These are phyloP conservation scores for Nasonia oneida DNA, from an alignment of 2,888 invertebrate species.

Conservation along the genomic window DNA sequence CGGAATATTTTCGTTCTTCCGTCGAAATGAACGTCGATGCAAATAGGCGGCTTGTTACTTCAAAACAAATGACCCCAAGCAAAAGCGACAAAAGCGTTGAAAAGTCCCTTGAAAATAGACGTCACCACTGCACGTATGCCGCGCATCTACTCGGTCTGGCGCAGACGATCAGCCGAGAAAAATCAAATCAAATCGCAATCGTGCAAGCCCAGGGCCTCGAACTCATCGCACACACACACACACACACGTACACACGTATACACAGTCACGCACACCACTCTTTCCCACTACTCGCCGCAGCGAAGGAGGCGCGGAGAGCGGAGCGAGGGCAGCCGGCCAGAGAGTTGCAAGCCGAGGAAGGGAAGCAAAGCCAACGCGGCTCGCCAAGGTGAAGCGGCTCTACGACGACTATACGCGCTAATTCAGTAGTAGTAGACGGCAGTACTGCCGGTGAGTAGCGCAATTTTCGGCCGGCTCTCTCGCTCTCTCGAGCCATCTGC, in stretches of 20 bases:
- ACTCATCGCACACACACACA: neutral
- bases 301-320: constrained; percentile 33
- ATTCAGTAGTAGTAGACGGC: constrained; percentile 48
- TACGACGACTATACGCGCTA: constrained; percentile 44
- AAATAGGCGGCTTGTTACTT: too few species aligned
- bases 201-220: neutral
- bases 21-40: too few species aligned
- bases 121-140: too few species aligned
- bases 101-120: too few species aligned
- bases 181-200: constrained; percentile 10
- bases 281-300: neutral
- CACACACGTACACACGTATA: neutral
- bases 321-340: constrained; percentile 60
- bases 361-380: constrained; percentile 2
- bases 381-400: constrained; percentile 58
- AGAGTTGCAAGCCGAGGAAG: constrained; percentile 31
- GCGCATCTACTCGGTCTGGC: too few species aligned
- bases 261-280: neutral
- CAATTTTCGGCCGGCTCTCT: constrained; percentile 26
- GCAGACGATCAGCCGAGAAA: neutral
- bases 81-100: too few species aligned
- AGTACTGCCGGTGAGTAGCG: neutral
- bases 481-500: neutral
- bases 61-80: too few species aligned
- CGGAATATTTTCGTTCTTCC: too few species aligned